A percentile compares a stretch with the other conserved stretches of the same genome.
These are phyloP conservation scores for Eurystomus gularis DNA, from an alignment of 2,113 vertebrate species.

Conservation along the genomic window DNA sequence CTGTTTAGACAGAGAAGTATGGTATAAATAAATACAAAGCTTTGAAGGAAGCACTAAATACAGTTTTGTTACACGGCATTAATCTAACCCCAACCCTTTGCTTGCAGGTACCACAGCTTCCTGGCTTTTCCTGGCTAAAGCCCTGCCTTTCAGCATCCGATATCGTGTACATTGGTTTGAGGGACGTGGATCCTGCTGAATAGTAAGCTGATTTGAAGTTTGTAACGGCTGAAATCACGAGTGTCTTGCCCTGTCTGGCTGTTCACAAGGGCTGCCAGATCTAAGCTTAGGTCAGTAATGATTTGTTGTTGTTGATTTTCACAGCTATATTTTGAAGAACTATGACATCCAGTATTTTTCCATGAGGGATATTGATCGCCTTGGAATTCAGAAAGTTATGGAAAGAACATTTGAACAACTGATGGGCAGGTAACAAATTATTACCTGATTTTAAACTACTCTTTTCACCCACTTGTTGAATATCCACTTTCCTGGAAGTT, in stretches of 20 bases:
- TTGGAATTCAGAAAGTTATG: slow-evolving; percentile 97
- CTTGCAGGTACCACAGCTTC: slow-evolving; percentile 85
- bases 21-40: background rate
- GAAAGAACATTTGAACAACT: slow-evolving; percentile 91
- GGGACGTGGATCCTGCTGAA: slow-evolving; percentile 93
- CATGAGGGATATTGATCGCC: slow-evolving; percentile 93
- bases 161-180: slow-evolving; percentile 92
- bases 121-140: slow-evolving; percentile 94
- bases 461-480: background rate
- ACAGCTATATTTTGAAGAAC: slow-evolving; percentile 91
- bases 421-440: slow-evolving; percentile 82
- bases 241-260: background rate
- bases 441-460: background rate
- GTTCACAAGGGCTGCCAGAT: background rate
- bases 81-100: background rate
- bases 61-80: background rate
- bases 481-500: background rate
- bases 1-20: background rate
- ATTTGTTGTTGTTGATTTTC: background rate
- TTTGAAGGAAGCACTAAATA: background rate
- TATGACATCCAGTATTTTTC: slow-evolving; percentile 93
- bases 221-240: background rate
- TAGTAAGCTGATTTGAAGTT: slow-evolving; percentile 79
- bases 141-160: slow-evolving; percentile 87
- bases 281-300: background rate